Base-by-base conservation (phyloP, 2,888 invertebrate species). In the Dichetophora obliterata region DNA sequence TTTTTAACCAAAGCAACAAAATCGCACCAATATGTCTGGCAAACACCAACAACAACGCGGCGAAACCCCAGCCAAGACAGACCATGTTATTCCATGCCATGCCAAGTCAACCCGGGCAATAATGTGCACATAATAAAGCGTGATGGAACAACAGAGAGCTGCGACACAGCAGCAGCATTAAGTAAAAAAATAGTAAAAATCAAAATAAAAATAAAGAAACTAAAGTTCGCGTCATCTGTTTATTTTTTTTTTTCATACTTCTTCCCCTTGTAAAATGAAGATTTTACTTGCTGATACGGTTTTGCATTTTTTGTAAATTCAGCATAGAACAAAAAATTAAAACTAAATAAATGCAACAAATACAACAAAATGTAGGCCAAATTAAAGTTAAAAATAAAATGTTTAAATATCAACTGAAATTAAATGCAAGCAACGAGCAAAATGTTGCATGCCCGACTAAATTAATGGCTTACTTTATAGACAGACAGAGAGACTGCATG, bases 1-100 rank as follows among this genome's bases (percentile, higher is more conserved):
- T 61, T 61, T 48, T n/a, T n/a, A n/a, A 72, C n/a, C 59, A 61
- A 72, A 72, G 59, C 16, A 59, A 43, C 37, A 37, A 48, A 48
- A 72, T 61, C 59, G 72, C 72, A 72, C 72, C 72, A 59, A 43
- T 8, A 48, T 61, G 72, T 72, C 72, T 72, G 61, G n/a, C 72
- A 43, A 48, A 48, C 61, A 37, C 57, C 43, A n/a, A 19, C 69
- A 70, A 54, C 70, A 11, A 31, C 34, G 27, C 16, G 34, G 19
- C 65, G 9, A 19, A 37, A 43, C 52, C 50, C 24, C 48, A 27
- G 16, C 34, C 54, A 69, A 50, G 52, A 27, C 31, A 69, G 19
- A 52, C 19, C 69, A 43, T 11, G 43, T 14, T 6, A 43, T 11
- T 11, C 11, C 14, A 43, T 43, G 43, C 43, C 63, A 63, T 34